Base-by-base conservation (phyloP, 2,888 invertebrate genomes). In the Belgica antarctica region DNA sequence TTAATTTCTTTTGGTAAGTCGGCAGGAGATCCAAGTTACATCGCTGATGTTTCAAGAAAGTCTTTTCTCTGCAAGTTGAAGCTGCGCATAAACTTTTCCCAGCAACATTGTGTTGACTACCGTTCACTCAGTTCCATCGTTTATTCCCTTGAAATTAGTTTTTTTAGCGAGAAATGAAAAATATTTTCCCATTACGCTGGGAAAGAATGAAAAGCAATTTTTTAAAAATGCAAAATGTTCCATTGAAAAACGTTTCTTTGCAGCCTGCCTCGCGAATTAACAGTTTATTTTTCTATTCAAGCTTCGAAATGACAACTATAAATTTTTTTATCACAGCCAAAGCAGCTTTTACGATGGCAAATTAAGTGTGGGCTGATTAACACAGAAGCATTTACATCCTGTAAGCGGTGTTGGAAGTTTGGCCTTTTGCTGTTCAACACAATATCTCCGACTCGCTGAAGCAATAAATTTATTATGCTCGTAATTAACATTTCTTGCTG, bases 261-360 rank as follows among this genome's bases (percentile, higher is more conserved):
- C n/a, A n/a, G n/a, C n/a, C n/a, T n/a, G n/a, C n/a, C n/a, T n/a
- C 17, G 52, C 22, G 22, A 52, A 59, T 59, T 59, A 59, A 59
- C 59, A 59, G 25, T 24, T 59, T 12, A 59, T 59, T 59, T 59
- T 52, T 15, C 25, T 59, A 59, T 59, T 24, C 59, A 19, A 59
- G 5, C 4, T 15, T 7, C 22, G 4, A 24, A 57, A n/a, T 27
- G 52, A 52, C 52, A 52, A 52, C 31, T 17, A 62, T 62, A 62
- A 61, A 62, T 62, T 34, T 62, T n/a, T 62, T 31, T 31, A 62
- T 31, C 31, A 19, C 62, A 62, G n/a, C 34, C n/a, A 31, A 62
- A 17, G n/a, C 31, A 12, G 62, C 28, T 62, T 24, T 27, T 31
- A 34, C 34, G 62, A 34, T 17, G 34, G 62, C 15, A 62, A 34